A percentile compares a stretch with the other conserved stretches of the same genome.
phyloP scores from a whole-genome alignment of 1,140 invertebrate genomes.

The Muscidifurax raptorellus region DNA sequence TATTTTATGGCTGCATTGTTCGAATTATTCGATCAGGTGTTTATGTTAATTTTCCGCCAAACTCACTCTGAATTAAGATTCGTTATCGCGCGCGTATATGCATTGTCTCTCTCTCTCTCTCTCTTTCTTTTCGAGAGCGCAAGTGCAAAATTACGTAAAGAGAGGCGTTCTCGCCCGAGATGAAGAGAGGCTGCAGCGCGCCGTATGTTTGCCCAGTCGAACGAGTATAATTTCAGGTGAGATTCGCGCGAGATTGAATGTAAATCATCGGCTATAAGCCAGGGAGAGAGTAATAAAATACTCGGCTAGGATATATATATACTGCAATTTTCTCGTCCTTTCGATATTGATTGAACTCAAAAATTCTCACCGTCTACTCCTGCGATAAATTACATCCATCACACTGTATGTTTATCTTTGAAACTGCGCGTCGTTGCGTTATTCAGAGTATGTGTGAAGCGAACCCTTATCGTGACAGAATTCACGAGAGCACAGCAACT shows the following conservation, averaged over 20 bases:
- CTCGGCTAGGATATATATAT: too few species aligned
- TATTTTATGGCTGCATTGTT: conserved; percentile 46
- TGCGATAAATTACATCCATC: too few species aligned
- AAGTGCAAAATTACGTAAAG: conserved; percentile 22
- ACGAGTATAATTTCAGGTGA: background rate
- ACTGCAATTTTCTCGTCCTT: background rate
- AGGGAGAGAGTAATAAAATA: background rate
- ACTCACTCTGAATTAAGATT: conserved; percentile 1
- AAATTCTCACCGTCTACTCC: too few species aligned
- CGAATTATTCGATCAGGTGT: conserved; percentile 19
- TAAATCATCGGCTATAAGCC: background rate
- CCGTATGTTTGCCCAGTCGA: background rate
- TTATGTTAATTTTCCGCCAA: conserved; percentile 16
- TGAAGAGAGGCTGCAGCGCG: background rate
- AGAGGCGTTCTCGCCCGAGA: background rate
- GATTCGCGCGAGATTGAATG: conserved; percentile 12
- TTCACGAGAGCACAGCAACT: too few species aligned
- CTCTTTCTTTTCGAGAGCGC: too few species aligned
- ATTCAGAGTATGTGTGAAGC: too few species aligned
- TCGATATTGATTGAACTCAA: too few species aligned
- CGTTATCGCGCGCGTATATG: background rate
- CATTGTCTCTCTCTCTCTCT: background rate
- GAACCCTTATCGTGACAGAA: background rate
- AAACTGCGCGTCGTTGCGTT: too few species aligned
- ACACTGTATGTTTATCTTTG: too few species aligned